Base-by-base conservation (phyloP, 2,888 invertebrate genomes). In the Coremacera marginata region DNA sequence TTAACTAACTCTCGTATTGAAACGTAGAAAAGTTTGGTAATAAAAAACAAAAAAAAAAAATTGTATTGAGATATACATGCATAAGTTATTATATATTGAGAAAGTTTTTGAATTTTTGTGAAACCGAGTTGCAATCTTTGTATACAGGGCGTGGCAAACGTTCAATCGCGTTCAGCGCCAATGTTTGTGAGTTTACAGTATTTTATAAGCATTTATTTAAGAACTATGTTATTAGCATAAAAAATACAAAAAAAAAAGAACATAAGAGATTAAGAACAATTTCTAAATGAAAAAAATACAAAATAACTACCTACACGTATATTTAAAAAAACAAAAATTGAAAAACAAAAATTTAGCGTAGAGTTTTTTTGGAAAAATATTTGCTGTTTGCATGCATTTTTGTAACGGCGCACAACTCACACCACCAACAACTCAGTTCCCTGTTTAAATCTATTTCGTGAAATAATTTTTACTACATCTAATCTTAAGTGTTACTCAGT, bases 111-210 rank as follows among this genome's bases (percentile, higher is more conserved):
- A 44, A 44, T 27, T 51, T 72, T 72, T 72, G 60, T 62, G 72
- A 27, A 60, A 72, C 37, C 37, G 44, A 25, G 62, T 73, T 73
- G 16, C 72, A 71, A 71, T 65, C 74, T 55, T 63, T 74, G 74
- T 65, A 67, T 67, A 75, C 67, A 75, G 34, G 63, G 34, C 63
- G 63, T 63, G 11, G 7, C 34, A 31, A 31, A 22, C 25, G 16
- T 62, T n/a, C 9, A 19, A 55, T 55, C 55, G 55, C 55, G 55
- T 7, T 9, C 55, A 22, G 62, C n/a, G 14, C 22, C 31, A 14
- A 16, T 31, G 62, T 73, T 75, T 31, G 63, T 65, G 63, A 65
- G 77, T 79, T 79, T 76, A 77, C 57, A 63, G 77, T 76, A 70
- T 76, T 77, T 74, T 62, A 76, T 70, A 68, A 75, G 73, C 5